Conservation (phyloP, 2,797 vertebrate species). For the Sarcoramphus papa region DNA sequence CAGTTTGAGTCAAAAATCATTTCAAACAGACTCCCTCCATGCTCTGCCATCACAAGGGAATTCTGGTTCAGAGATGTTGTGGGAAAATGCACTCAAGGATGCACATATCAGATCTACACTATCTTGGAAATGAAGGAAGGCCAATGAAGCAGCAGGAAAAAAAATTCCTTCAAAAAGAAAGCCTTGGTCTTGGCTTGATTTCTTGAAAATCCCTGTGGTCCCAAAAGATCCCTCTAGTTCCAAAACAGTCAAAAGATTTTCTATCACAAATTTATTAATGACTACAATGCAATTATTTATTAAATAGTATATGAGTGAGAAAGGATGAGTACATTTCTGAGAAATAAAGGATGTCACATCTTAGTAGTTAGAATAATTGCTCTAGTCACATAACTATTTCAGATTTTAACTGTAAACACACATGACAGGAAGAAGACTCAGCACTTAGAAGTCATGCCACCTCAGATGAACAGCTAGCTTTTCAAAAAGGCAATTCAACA, state of each 20-base stretch:
- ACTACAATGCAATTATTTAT: not conserved
- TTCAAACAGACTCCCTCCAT: not conserved
- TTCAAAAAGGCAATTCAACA: not conserved
- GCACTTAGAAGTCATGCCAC: not conserved
- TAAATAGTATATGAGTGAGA: not conserved
- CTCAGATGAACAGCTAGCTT: not conserved
- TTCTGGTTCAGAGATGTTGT: not conserved
- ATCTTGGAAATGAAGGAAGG: not conserved
- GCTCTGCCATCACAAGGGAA: not conserved
- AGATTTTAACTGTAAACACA: not conserved
- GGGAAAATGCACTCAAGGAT: not conserved
- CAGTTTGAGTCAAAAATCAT: not conserved
- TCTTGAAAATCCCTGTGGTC: not conserved
- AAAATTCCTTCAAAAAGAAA: not conserved
- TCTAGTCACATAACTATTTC: not conserved
- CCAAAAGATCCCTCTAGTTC: not conserved
- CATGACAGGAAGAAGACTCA: not conserved
- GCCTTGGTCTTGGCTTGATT: not conserved
- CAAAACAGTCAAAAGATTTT: not conserved
- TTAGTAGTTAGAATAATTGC: not conserved
- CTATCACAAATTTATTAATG: not conserved
- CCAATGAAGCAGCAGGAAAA: not conserved
- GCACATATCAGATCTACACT: not conserved
- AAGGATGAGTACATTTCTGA: not conserved
- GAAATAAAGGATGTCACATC: not conserved